phyloP scores from a whole-genome alignment of 1,140 invertebrate species.

The Phortica variegata region DNA sequence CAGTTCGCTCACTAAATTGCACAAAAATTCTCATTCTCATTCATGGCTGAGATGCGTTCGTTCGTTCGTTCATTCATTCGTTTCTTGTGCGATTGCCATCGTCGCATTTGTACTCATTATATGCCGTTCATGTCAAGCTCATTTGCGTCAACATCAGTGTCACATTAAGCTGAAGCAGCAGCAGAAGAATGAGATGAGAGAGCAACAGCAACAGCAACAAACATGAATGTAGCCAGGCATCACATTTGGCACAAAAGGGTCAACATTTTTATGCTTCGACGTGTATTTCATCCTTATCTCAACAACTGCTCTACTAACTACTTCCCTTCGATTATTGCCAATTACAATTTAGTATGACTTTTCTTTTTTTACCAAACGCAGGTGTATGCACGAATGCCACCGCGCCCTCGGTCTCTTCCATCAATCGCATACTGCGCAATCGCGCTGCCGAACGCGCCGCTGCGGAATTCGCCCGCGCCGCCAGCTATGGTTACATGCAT shows the following conservation, averaged over 20 bases:
- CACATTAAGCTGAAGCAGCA: constrained; percentile 18
- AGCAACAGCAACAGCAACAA: too few species aligned
- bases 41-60: background rate
- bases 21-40: constrained; percentile 20
- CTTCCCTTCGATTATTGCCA: too few species aligned
- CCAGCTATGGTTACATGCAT: constrained; percentile 82
- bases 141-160: constrained; percentile 26
- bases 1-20: constrained; percentile 47
- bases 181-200: constrained; percentile 36
- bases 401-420: constrained; percentile 87
- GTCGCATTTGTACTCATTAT: constrained; percentile 39
- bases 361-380: constrained; percentile 4
- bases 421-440: constrained; percentile 88
- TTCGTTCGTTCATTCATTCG: background rate
- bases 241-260: constrained; percentile 25
- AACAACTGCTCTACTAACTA: too few species aligned
- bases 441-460: constrained; percentile 89
- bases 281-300: background rate
- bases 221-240: too few species aligned
- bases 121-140: constrained; percentile 45
- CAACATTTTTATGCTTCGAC: constrained; percentile 1
- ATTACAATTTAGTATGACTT: background rate
- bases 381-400: constrained; percentile 86
- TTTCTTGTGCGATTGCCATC: constrained; percentile 31
- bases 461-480: constrained; percentile 87